Evolutionary conservation across 2,113 vertebrate species (phyloP).

Genomic region (Strigops habroptila): DNA sequence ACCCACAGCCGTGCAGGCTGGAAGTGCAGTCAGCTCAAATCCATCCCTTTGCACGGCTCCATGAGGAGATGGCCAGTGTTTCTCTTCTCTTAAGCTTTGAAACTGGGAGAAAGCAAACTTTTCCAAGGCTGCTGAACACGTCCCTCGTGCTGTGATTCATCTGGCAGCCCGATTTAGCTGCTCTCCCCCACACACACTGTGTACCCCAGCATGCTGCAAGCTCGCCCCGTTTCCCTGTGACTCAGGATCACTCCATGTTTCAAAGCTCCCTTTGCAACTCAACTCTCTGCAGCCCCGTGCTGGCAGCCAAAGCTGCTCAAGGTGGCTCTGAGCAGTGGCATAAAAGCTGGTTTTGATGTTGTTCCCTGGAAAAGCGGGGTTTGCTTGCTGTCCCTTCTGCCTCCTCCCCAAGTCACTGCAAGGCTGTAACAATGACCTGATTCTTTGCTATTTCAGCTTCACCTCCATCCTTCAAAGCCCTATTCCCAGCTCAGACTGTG

Average conservation of each 20-base stretch:
- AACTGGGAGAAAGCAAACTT: neutral
- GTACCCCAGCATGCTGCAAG: neutral
- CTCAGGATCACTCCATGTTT: neutral
- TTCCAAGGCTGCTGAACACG: neutral
- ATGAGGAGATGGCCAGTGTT: fast-evolving
- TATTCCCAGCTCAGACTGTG: neutral
- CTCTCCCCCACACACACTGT: neutral
- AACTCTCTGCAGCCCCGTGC: fast-evolving
- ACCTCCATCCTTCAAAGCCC: neutral
- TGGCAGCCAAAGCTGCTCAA: neutral
- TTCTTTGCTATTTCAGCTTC: neutral
- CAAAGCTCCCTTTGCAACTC: fast-evolving
- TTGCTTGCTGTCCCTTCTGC: too few relatives aligned
- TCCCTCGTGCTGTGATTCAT: conserved; percentile 9
- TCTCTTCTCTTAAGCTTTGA: neutral
- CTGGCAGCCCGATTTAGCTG: neutral
- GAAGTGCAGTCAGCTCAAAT: fast-evolving
- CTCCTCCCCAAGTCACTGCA: neutral
- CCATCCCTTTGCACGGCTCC: neutral
- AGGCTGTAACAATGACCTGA: neutral
- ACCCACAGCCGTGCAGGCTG: fast-evolving
- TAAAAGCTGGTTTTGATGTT: fast-evolving
- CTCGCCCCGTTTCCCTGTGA: neutral
- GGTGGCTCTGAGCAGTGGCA: fast-evolving
- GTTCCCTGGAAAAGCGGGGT: neutral